Conservation (phyloP, 2,113 vertebrate species). For the Oncorhynchus nerka region DNA sequence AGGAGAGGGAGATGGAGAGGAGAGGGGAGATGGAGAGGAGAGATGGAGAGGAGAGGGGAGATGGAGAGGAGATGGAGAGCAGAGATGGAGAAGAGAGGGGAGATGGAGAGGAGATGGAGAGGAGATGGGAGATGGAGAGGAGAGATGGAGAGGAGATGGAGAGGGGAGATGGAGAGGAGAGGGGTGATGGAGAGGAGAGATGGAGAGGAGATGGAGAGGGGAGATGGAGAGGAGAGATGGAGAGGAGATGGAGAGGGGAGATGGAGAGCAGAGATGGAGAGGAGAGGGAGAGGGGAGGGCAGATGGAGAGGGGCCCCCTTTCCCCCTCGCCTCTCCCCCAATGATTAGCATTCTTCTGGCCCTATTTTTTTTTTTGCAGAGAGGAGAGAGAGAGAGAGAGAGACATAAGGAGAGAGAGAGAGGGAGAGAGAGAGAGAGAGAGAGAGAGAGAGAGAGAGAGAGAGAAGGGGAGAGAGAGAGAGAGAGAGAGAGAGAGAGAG, state of each 20-base stretch:
- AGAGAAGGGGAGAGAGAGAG: neutral
- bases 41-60: no score
- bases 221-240: constrained; percentile 19
- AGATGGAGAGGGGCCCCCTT: constrained; percentile 11
- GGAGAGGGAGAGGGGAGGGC: constrained; percentile 7
- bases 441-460: neutral
- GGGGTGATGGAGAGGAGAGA: constrained; percentile 5
- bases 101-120: no score
- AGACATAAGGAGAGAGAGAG: neutral
- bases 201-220: constrained; percentile 10
- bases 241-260: neutral
- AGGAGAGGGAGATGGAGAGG: no score
- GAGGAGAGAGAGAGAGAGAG: no score
- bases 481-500: constrained; percentile 11
- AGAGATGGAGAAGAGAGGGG: no score
- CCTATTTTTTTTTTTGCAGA: constrained; percentile 32
- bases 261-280: no score
- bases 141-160: no score
- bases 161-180: no score
- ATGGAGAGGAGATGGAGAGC: no score
- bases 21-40: no score
- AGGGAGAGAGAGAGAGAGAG: neutral
- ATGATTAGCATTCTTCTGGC: neutral
- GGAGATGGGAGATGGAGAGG: no score
- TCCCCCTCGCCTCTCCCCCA: neutral